A percentile compares a stretch with the other conserved stretches of the same genome.
phyloP scores from a whole-genome alignment of 2,113 vertebrate genomes.

The Hiodon tergisus region DNA sequence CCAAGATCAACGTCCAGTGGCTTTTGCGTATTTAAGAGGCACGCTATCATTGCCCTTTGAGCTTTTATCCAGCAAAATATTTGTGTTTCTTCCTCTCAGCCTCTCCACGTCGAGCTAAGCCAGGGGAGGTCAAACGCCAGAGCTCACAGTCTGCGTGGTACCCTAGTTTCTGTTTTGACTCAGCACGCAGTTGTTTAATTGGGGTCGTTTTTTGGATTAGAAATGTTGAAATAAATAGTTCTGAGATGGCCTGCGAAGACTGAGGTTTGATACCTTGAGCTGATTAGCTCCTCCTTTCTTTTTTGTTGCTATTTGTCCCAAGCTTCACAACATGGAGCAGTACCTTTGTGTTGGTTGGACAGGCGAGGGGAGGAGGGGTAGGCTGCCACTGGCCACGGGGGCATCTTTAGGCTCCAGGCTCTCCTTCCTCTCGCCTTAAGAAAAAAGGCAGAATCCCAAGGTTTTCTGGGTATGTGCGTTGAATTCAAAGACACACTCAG shows the following conservation, averaged over 20 bases:
- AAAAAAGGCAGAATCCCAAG: not conserved
- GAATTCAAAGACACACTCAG: too few relatives aligned
- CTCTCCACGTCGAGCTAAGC: too few relatives aligned
- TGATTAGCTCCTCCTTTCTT: not conserved
- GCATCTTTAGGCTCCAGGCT: not conserved
- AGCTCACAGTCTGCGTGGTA: too few relatives aligned
- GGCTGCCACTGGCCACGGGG: not conserved
- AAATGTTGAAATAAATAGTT: too few relatives aligned
- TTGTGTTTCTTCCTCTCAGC: not conserved
- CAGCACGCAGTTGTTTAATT: too few relatives aligned
- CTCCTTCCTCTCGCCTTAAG: not conserved
- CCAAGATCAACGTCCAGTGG: not conserved
- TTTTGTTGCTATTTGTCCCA: conserved; percentile 4
- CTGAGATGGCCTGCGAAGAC: too few relatives aligned
- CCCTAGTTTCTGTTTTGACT: too few relatives aligned
- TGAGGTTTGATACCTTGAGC: too few relatives aligned
- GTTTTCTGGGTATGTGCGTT: too few relatives aligned
- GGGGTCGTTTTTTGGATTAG: too few relatives aligned
- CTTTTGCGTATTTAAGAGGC: not conserved
- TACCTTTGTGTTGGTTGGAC: not conserved
- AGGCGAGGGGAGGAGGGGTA: not conserved
- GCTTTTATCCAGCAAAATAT: not conserved
- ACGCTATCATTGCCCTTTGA: not conserved
- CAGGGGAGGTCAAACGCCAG: too few relatives aligned
- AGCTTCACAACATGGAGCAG: not conserved